phyloP scores from a whole-genome alignment of 2,888 invertebrate species.

The Epinotia nisella region DNA sequence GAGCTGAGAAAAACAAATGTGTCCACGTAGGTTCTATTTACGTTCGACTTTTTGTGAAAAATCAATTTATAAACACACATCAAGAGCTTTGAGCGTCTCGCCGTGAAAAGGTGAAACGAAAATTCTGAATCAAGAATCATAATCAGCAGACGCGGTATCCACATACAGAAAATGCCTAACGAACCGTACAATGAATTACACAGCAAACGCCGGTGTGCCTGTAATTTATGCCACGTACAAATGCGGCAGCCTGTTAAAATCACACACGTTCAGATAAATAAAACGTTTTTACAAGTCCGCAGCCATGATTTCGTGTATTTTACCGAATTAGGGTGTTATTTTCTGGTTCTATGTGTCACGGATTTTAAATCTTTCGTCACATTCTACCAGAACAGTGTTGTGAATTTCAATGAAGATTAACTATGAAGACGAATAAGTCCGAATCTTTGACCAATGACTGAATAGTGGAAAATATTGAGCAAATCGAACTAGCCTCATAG shows the following conservation, averaged over 20 bases:
- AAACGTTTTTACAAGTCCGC: slow-evolving; percentile 44
- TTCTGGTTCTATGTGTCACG: slow-evolving; percentile 24
- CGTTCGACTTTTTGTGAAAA: not conserved
- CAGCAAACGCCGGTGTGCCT: slow-evolving; percentile 44
- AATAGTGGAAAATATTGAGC: too few relatives aligned
- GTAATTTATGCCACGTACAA: slow-evolving; percentile 48
- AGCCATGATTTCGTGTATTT: slow-evolving; percentile 43
- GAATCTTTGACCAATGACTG: too few relatives aligned
- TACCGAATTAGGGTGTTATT: slow-evolving; percentile 37
- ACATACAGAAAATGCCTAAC: slow-evolving; percentile 47
- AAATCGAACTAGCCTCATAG: too few relatives aligned
- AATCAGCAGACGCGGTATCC: slow-evolving; percentile 37
- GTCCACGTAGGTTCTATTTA: not conserved
- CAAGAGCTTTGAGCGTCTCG: slow-evolving; percentile 3
- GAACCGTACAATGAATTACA: slow-evolving; percentile 50
- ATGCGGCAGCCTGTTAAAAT: slow-evolving; percentile 46
- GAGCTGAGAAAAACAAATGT: not conserved
- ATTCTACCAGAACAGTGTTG: not conserved
- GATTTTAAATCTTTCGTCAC: slow-evolving; percentile 5
- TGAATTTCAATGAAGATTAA: slow-evolving; percentile 5
- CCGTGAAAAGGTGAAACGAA: slow-evolving; percentile 30
- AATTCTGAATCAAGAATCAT: slow-evolving; percentile 38
- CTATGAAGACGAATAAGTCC: not conserved
- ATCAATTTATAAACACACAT: slow-evolving; percentile 9
- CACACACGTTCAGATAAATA: slow-evolving; percentile 47